These are phyloP conservation scores for Megalops cyprinoides DNA, from an alignment of 2,797 vertebrate species.

Conservation along the genomic window DNA sequence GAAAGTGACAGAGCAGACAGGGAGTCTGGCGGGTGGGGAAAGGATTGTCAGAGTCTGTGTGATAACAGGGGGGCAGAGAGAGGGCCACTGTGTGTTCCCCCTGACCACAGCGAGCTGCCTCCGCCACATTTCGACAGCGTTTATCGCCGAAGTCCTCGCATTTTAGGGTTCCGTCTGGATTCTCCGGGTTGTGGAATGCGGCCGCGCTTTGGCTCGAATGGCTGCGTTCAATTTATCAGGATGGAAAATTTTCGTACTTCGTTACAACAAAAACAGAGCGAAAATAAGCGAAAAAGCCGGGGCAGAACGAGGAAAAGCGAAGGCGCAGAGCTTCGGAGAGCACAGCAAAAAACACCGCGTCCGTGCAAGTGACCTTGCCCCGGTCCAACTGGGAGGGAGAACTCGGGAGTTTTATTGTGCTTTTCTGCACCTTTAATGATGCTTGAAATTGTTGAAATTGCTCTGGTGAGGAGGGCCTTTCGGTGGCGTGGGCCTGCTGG, in stretches of 20 bases:
- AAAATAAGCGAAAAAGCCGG: not conserved
- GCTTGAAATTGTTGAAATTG: not conserved
- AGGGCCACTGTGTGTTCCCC: too few relatives aligned
- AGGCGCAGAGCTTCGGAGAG: not conserved
- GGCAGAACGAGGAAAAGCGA: not conserved
- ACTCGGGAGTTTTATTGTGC: not conserved
- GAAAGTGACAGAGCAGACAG: not conserved
- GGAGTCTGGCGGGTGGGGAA: too few relatives aligned
- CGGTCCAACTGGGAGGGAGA: too few relatives aligned
- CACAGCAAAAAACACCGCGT: not conserved
- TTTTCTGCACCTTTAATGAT: slow-evolving; percentile 13
- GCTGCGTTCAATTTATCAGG: too few relatives aligned
- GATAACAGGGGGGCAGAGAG: not conserved
- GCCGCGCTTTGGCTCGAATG: too few relatives aligned
- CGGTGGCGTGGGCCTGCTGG: not conserved
- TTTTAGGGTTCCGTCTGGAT: not conserved
- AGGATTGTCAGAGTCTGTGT: too few relatives aligned
- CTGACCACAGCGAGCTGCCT: not conserved
- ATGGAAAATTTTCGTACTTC: too few relatives aligned
- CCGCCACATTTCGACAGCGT: not conserved
- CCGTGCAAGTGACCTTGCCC: not conserved
- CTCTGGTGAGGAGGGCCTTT: not conserved
- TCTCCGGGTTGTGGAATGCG: not conserved
- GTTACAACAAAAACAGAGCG: too few relatives aligned
- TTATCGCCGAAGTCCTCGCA: too few relatives aligned